These are phyloP conservation scores for Pipa parva DNA, from an alignment of 2,113 vertebrate genomes.

Conservation along the genomic window DNA sequence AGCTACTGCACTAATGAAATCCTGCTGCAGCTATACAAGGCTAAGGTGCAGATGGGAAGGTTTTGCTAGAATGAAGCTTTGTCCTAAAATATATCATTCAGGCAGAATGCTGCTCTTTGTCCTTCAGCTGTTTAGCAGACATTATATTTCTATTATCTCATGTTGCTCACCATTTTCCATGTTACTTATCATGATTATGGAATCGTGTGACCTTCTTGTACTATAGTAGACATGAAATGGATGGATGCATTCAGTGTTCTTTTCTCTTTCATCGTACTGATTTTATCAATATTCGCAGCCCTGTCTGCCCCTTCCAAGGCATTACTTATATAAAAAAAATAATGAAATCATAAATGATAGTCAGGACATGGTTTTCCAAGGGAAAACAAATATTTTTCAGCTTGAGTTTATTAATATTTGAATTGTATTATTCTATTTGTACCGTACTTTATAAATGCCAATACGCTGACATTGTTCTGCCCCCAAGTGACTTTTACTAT, in stretches of 20 bases:
- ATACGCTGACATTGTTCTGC: too few relatives aligned
- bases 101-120: constrained; percentile 17
- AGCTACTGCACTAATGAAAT: constrained; percentile 28
- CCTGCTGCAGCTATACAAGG: constrained; percentile 18
- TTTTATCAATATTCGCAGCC: too few relatives aligned
- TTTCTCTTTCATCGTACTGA: not conserved
- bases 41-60: constrained; percentile 13
- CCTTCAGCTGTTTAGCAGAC: constrained; percentile 19
- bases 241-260: not conserved
- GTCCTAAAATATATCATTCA: constrained; percentile 26
- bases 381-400: too few relatives aligned
- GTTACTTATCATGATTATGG: not conserved
- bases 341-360: too few relatives aligned
- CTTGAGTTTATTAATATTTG: too few relatives aligned
- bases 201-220: not conserved
- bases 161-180: not conserved
- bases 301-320: too few relatives aligned
- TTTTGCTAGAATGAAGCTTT: constrained; percentile 20
- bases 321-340: too few relatives aligned
- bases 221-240: not conserved
- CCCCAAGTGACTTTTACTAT: too few relatives aligned
- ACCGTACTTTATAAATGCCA: too few relatives aligned
- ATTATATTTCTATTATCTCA: constrained; percentile 11
- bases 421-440: too few relatives aligned
- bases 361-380: too few relatives aligned